These are phyloP conservation scores for Selene dorsalis DNA, from an alignment of 2,797 vertebrate species.

Conservation along the genomic window DNA sequence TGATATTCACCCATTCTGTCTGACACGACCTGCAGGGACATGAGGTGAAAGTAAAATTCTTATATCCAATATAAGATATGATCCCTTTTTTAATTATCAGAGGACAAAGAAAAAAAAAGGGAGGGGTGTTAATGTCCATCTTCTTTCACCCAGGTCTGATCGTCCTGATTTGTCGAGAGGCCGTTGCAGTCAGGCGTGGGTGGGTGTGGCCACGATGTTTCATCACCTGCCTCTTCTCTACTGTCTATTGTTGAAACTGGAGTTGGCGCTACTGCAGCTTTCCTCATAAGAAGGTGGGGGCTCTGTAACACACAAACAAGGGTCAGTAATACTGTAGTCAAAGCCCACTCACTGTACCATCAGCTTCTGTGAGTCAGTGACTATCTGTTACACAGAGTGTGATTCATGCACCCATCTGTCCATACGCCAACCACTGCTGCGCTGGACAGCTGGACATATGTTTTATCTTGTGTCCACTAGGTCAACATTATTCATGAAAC, in stretches of 20 bases:
- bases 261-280: conserved; percentile 90
- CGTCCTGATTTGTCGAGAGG: conserved; percentile 51
- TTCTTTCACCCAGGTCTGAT: conserved; percentile 42
- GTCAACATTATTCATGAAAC: too few relatives aligned
- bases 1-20: conserved; percentile 58
- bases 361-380: neutral
- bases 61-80: conserved; percentile 51
- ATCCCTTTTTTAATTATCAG: conserved; percentile 61
- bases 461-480: too few relatives aligned
- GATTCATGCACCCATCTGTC: neutral
- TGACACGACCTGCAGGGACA: conserved; percentile 45
- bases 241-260: conserved; percentile 83
- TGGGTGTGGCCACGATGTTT: conserved; percentile 28
- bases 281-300: conserved; percentile 97
- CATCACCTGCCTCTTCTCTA: conserved; percentile 54
- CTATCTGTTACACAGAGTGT: neutral
- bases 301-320: conserved; percentile 82
- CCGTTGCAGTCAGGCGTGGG: conserved; percentile 41
- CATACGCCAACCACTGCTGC: neutral
- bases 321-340: neutral
- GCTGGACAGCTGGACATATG: neutral
- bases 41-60: conserved; percentile 48
- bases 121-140: conserved; percentile 23
- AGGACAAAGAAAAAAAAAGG: conserved; percentile 37
- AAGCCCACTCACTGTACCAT: neutral